phyloP scores from a whole-genome alignment of 2,888 invertebrate species.

The Nezara viridula region DNA sequence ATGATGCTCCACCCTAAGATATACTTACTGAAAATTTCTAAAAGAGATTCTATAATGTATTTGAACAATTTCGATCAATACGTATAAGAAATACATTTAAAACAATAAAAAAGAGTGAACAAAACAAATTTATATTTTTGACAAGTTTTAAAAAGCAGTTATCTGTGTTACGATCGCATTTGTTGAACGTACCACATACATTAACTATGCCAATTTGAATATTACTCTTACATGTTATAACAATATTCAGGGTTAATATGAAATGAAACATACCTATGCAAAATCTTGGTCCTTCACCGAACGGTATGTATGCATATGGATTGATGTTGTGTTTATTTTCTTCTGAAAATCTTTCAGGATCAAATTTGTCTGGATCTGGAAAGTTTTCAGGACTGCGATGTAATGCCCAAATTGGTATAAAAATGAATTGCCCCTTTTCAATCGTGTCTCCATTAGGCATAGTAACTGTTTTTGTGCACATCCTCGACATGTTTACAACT shows the following conservation, averaged over 20 bases:
- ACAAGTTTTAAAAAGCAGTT: too few species aligned
- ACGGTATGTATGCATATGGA: conserved; percentile 73
- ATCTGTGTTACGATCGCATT: too few species aligned
- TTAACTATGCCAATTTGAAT: too few species aligned
- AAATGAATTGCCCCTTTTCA: conserved; percentile 66
- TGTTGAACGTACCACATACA: too few species aligned
- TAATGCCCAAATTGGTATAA: conserved; percentile 67
- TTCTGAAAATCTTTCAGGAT: conserved; percentile 67
- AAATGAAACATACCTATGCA: conserved; percentile 75
- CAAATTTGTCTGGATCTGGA: conserved; percentile 67
- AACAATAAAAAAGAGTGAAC: too few species aligned
- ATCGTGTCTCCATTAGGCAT: conserved; percentile 65
- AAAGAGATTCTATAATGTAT: too few species aligned
- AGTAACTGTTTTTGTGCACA: conserved; percentile 66
- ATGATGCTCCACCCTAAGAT: too few species aligned
- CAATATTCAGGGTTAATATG: too few species aligned
- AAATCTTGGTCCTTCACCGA: conserved; percentile 74
- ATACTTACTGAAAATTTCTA: too few species aligned
- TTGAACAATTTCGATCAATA: too few species aligned
- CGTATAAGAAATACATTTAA: too few species aligned
- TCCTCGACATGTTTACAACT: conserved; percentile 67
- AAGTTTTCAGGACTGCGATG: conserved; percentile 68
- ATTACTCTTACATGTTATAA: background rate
- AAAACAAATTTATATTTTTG: too few species aligned
- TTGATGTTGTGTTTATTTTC: conserved; percentile 71